These are phyloP conservation scores for Oreamnos americanus DNA, from an alignment of 2,113 vertebrate genomes.

Conservation along the genomic window DNA sequence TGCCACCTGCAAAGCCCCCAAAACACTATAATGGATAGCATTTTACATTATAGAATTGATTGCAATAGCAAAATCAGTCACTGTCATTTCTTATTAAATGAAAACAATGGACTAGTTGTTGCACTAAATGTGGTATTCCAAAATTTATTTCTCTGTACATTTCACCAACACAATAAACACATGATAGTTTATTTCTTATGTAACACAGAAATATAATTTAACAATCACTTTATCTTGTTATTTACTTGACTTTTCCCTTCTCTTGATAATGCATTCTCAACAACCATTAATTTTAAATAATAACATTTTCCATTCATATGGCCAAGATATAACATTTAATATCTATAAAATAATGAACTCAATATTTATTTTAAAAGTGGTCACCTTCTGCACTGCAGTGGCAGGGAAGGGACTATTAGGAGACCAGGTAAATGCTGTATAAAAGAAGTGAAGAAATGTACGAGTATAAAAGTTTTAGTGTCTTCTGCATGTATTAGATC, in stretches of 20 bases:
- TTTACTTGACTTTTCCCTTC: background rate
- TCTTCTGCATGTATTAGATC: background rate
- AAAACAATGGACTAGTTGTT: background rate
- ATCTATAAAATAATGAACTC: background rate
- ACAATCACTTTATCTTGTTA: background rate
- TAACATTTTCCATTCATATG: background rate
- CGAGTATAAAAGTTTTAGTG: background rate
- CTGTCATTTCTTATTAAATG: conserved; percentile 5
- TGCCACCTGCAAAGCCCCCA: accelerated
- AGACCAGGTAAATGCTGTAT: background rate
- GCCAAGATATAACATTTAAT: background rate
- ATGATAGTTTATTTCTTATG: background rate
- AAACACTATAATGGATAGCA: background rate
- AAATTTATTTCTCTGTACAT: background rate
- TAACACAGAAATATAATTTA: background rate
- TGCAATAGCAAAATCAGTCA: background rate
- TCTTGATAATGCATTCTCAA: background rate
- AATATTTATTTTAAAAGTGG: background rate
- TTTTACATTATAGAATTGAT: background rate
- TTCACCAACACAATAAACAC: background rate
- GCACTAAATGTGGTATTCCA: background rate
- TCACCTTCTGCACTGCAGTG: background rate
- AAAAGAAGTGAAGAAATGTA: background rate
- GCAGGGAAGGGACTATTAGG: background rate
- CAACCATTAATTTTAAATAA: conserved; percentile 11